Conservation (phyloP, 2,888 invertebrate genomes). For the Pecten maximus region DNA sequence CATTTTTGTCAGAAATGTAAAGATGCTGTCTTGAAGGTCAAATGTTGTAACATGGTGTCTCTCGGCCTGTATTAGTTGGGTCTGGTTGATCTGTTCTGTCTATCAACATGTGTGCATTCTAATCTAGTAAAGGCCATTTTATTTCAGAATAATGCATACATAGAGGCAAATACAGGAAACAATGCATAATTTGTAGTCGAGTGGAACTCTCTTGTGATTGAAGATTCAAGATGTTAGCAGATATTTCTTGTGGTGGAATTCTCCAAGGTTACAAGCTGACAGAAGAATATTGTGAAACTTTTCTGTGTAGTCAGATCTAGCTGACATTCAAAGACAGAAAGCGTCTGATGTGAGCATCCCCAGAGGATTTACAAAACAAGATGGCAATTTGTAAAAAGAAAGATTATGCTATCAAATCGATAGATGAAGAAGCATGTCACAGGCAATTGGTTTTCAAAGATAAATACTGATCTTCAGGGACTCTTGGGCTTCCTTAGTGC, state of each 20-base stretch:
- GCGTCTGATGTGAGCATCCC: background rate
- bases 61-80: background rate
- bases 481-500: background rate
- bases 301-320: background rate
- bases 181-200: constrained; percentile 13
- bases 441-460: background rate
- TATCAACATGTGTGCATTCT: background rate
- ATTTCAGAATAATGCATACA: constrained; percentile 32
- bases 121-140: background rate
- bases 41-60: background rate
- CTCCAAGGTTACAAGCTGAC: background rate
- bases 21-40: background rate
- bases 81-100: constrained; percentile 5
- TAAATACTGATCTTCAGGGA: background rate
- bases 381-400: constrained; percentile 24
- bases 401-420: constrained; percentile 1
- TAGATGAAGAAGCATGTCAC: constrained; percentile 12
- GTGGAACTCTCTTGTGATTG: constrained; percentile 1
- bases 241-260: background rate
- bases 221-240: constrained; percentile 33
- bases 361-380: background rate
- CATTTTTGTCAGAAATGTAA: background rate
- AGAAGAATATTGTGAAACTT: background rate
- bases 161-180: constrained; percentile 14
- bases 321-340: background rate